phyloP scores from a whole-genome alignment of 1,140 invertebrate species.

The Lepeophtheirus salmonis region DNA sequence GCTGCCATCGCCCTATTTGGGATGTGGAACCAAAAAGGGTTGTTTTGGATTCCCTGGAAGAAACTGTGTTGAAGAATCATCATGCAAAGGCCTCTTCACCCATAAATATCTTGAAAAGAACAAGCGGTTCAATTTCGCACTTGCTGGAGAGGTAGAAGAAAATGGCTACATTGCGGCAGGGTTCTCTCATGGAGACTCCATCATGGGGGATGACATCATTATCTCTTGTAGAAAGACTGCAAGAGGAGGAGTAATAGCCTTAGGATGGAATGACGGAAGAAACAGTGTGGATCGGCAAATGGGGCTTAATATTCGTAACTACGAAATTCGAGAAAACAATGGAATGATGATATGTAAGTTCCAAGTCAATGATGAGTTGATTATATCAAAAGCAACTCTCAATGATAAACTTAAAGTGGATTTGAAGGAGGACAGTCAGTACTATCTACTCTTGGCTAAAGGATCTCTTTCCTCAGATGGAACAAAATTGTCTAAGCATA shows the following conservation, averaged over 20 bases:
- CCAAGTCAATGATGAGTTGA: not conserved
- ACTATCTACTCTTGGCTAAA: not conserved
- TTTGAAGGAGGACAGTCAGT: not conserved
- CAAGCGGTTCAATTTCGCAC: not conserved
- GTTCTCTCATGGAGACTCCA: not conserved
- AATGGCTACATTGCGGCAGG: conserved; percentile 1
- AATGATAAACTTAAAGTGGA: not conserved
- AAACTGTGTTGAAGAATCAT: not conserved
- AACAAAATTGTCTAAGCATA: not conserved
- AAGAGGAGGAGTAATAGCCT: not conserved
- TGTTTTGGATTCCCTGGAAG: conserved; percentile 6
- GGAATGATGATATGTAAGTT: not conserved
- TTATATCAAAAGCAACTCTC: not conserved
- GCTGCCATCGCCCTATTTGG: not conserved
- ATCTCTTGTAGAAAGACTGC: not conserved
- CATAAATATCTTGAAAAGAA: not conserved
- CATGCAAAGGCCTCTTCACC: not conserved
- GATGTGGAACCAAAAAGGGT: conserved; percentile 11
- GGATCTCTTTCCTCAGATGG: not conserved
- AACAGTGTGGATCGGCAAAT: not conserved
- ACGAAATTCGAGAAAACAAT: not conserved
- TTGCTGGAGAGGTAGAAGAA: not conserved
- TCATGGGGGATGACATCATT: conserved; percentile 5
- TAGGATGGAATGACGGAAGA: not conserved
- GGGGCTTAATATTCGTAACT: not conserved